Conservation (phyloP, 2,113 vertebrate genomes). For the Erythrocercus mccallii region DNA sequence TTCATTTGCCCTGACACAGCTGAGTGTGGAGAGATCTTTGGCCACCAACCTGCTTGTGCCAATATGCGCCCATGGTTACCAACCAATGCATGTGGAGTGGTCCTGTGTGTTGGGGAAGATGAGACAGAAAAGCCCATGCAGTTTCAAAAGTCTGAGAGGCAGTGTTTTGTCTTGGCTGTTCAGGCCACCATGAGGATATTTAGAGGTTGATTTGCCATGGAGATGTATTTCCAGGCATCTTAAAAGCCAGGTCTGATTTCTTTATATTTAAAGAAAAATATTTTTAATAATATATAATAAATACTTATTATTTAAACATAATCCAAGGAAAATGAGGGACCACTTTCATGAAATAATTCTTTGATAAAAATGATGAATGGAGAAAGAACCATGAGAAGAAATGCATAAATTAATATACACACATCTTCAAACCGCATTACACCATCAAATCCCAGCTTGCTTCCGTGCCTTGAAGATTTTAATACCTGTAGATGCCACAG, state of each 20-base stretch:
- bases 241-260: neutral
- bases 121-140: too few relatives aligned
- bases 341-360: neutral
- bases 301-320: neutral
- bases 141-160: neutral
- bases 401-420: neutral
- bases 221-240: neutral
- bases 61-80: neutral
- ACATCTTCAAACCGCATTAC: rapidly evolving
- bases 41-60: neutral
- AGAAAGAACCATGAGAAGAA: neutral
- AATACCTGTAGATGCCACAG: neutral
- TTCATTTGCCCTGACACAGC: rapidly evolving
- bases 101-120: too few relatives aligned
- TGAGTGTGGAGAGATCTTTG: neutral
- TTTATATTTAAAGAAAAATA: neutral
- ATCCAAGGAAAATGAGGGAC: neutral
- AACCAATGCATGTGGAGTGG: neutral
- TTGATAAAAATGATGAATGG: neutral
- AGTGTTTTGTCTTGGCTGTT: neutral
- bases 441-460: neutral
- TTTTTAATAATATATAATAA: neutral
- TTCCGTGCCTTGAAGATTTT: neutral
- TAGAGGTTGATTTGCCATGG: neutral
- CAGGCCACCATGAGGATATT: neutral